Conservation (phyloP, 2,888 invertebrate genomes). For the Allygus modestus region DNA sequence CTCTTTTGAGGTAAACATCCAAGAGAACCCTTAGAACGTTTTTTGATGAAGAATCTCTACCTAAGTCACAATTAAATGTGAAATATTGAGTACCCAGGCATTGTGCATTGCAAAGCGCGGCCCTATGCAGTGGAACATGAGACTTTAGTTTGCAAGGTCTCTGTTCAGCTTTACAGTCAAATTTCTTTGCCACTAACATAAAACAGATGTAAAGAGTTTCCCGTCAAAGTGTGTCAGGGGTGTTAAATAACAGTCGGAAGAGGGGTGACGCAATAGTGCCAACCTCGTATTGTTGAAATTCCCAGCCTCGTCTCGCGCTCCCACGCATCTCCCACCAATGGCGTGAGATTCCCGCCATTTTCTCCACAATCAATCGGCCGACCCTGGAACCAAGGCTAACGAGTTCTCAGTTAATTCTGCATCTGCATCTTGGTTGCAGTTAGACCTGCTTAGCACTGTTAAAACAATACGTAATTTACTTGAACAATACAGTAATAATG, state of each 20-base stretch:
- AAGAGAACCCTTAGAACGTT: neutral
- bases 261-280: constrained; percentile 17
- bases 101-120: no score
- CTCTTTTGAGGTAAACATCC: no score
- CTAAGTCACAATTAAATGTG: no score
- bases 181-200: no score
- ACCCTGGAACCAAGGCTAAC: constrained; percentile 24
- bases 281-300: constrained; percentile 38
- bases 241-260: constrained; percentile 40
- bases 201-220: neutral
- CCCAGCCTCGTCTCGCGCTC: constrained; percentile 10
- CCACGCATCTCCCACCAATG: constrained; percentile 32
- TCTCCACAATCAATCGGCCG: constrained; percentile 19
- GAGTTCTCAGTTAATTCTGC: neutral
- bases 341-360: constrained; percentile 15
- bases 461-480: neutral
- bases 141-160: no score
- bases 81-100: no score
- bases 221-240: constrained; percentile 14
- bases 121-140: no score
- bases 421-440: neutral
- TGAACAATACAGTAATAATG: neutral
- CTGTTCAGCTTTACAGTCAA: no score
- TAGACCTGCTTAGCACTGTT: neutral
- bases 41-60: no score